These are phyloP conservation scores for Synergus laeviventris DNA, from an alignment of 2,888 invertebrate species.

Conservation along the genomic window DNA sequence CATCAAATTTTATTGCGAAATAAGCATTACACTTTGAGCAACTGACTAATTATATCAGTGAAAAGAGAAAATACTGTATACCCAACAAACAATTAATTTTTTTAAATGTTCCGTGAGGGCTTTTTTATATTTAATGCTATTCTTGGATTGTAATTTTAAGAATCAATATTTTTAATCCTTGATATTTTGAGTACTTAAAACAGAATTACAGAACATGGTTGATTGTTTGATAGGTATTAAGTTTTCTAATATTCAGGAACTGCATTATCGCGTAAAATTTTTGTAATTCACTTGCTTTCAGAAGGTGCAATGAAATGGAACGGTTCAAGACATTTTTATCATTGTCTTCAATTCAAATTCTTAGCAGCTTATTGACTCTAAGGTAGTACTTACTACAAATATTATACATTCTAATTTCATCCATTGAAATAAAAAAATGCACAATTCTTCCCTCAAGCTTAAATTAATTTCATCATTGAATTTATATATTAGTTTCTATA, in stretches of 20 bases:
- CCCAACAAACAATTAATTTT: not conserved
- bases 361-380: not conserved
- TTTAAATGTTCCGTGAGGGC: not conserved
- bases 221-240: not conserved
- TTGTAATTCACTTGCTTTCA: slow-evolving; percentile 2
- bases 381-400: not conserved
- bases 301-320: slow-evolving; percentile 4
- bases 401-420: too few species aligned
- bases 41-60: slow-evolving; percentile 59
- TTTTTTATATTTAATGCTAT: not conserved
- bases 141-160: not conserved
- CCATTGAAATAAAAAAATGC: too few species aligned
- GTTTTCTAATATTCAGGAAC: not conserved
- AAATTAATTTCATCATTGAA: too few species aligned
- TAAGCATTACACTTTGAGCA: slow-evolving; percentile 55
- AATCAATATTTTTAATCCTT: not conserved
- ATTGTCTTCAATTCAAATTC: not conserved
- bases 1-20: slow-evolving; percentile 26
- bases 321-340: not conserved
- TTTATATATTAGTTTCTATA: too few species aligned
- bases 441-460: too few species aligned
- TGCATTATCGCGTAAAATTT: slow-evolving; percentile 15
- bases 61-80: not conserved
- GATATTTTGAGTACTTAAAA: not conserved
- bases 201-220: not conserved